Evolutionary conservation across 2,888 invertebrate genomes (phyloP).

Genomic region (Drosophila phalerata): DNA sequence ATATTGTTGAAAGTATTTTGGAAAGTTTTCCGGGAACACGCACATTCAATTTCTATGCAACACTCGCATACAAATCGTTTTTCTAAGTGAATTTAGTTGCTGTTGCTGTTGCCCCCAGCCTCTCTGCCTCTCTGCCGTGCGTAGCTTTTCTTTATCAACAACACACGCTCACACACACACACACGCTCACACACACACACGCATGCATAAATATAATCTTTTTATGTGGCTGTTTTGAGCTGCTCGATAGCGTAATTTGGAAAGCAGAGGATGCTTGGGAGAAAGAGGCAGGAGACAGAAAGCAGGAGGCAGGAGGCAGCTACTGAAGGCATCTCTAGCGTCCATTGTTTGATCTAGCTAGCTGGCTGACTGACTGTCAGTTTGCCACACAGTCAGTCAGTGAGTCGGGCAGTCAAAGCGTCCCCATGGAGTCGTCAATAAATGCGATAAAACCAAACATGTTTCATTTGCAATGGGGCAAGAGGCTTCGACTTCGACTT

Average conservation of each 20-base stretch:
- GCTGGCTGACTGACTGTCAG: constrained; percentile 26
- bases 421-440: constrained; percentile 80
- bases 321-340: constrained; percentile 42
- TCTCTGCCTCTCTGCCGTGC: background rate
- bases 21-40: constrained; percentile 26
- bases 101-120: background rate
- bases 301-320: constrained; percentile 6
- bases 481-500: constrained; percentile 20
- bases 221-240: constrained; percentile 78
- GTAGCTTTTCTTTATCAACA: constrained; percentile 32
- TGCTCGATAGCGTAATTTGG: constrained; percentile 71
- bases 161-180: constrained; percentile 21
- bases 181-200: constrained; percentile 25
- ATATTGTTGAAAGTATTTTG: constrained; percentile 27
- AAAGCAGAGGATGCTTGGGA: constrained; percentile 3
- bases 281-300: background rate
- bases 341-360: constrained; percentile 71
- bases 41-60: constrained; percentile 53
- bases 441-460: constrained; percentile 82
- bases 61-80: constrained; percentile 59
- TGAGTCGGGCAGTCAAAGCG: constrained; percentile 60
- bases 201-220: constrained; percentile 74
- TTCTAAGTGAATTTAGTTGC: constrained; percentile 74
- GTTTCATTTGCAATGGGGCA: constrained; percentile 74
- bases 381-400: constrained; percentile 1